Evolutionary conservation across 2,888 invertebrate species (phyloP), one percentile per base, ranked within the genome.

Genomic region (Halocaridina rubra): DNA sequence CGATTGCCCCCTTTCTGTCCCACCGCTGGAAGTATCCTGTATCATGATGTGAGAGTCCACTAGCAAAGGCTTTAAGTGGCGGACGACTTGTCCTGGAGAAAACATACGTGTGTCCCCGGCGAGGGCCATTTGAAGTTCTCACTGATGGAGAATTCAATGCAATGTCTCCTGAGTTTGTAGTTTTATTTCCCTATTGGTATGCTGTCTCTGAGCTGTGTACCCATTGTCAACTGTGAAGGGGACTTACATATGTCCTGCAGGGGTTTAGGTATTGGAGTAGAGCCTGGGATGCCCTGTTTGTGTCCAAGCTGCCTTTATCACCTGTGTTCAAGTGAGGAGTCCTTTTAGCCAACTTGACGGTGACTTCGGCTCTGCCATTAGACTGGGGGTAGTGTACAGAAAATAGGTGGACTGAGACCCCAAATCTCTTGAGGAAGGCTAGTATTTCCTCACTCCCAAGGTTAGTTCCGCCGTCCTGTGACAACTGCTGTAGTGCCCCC

Each of bases 341-440:
- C 16, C 77, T 33, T 39, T 77, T 77, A 2, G 64, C 64, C 16
- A 39, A 22, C 27, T 64, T 39, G 0, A 64, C 77, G 0, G 67
- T 69, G 27, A 10, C 69, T 53, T 69, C 53, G 24, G 46, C 69
- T n/a, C 46, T 0, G 29, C 79, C 78, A 27, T 67, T 78, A 2
- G 78, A 64, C 22, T 46, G 53, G 2, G 79, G 79, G 29, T 39
- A 79, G n/a, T 79, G 53, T 3, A 53, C 69, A 2, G 46, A 69
- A 10, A 32, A 67, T 7, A 39, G 39, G 19, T 33, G 22, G 33
- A 64, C 29, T 16, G 33, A 19, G 10, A 13, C 64, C 64, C 64
- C 64, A 78, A n/a, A n/a, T 19, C 8, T 33, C 19, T 78, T 16
- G 4, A 32, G 24, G 19, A 77, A 61, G 0, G 1, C 27, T n/a